A percentile compares a stretch with the other conserved stretches of the same genome.
Conservation (phyloP, 1,140 invertebrate species). For the Pogonognathellus flavescens region DNA sequence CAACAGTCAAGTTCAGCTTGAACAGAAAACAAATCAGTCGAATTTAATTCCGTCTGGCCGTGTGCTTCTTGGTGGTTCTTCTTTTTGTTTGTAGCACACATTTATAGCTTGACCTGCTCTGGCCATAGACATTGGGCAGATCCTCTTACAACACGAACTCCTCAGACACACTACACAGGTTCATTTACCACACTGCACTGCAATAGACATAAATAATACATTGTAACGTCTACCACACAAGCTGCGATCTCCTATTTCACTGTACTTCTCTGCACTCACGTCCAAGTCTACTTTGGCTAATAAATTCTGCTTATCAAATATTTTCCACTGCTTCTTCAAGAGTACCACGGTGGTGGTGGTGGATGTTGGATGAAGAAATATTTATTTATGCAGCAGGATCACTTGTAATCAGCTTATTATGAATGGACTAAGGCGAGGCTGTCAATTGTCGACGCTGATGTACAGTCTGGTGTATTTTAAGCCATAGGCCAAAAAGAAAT, state of each 20-base stretch:
- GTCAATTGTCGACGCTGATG: constrained; percentile 44
- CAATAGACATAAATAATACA: too few relatives aligned
- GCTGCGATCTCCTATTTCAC: constrained; percentile 10
- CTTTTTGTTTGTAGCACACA: not conserved
- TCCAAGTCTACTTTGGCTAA: not conserved
- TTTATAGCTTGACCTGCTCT: constrained; percentile 14
- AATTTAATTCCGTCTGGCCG: not conserved
- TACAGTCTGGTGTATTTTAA: constrained; percentile 32
- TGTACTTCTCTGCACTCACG: not conserved
- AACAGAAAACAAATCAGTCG: constrained; percentile 10
- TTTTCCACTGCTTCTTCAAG: too few relatives aligned
- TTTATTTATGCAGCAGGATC: constrained; percentile 35
- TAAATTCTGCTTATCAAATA: constrained; percentile 37
- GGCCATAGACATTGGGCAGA: not conserved
- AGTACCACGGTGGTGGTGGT: too few relatives aligned
- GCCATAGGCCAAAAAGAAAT: constrained; percentile 19
- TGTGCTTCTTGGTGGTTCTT: constrained; percentile 33
- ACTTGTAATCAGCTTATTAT: constrained; percentile 40
- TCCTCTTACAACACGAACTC: not conserved
- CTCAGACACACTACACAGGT: not conserved
- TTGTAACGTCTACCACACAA: constrained; percentile 7
- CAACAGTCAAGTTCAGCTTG: not conserved
- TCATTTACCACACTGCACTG: not conserved
- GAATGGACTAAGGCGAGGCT: constrained; percentile 49
- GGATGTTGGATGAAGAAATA: not conserved